These are phyloP conservation scores for Apteryx mantelli DNA, from an alignment of 2,113 vertebrate species.

Conservation along the genomic window DNA sequence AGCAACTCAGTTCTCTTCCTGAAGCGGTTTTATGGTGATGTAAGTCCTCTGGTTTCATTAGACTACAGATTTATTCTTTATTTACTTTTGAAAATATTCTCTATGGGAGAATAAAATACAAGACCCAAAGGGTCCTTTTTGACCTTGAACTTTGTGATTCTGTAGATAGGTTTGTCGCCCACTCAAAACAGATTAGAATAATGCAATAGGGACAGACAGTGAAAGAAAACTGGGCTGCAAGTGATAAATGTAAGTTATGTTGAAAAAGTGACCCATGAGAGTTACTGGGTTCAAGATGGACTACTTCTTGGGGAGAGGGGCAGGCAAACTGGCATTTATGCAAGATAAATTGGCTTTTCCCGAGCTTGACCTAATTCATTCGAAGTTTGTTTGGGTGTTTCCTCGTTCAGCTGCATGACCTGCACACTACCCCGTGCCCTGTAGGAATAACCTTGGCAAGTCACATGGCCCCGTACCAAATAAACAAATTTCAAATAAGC, in stretches of 20 bases:
- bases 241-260: neutral
- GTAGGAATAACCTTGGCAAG: neutral
- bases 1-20: neutral
- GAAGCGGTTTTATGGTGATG: neutral
- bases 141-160: neutral
- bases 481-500: neutral
- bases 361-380: constrained; percentile 34
- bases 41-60: neutral
- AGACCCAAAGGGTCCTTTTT: neutral
- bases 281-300: neutral
- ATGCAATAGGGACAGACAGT: neutral
- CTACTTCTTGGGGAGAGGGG: neutral
- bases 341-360: constrained; percentile 29
- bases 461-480: neutral
- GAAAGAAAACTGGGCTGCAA: neutral
- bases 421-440: rapidly evolving
- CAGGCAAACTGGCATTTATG: neutral
- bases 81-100: neutral
- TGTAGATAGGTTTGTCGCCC: neutral
- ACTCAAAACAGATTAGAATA: neutral
- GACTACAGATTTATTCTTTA: neutral
- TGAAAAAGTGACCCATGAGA: neutral
- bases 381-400: neutral
- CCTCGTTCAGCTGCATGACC: neutral
- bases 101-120: neutral